Conservation (phyloP, 2,888 invertebrate species). For the Tuberolachnus salignus region DNA sequence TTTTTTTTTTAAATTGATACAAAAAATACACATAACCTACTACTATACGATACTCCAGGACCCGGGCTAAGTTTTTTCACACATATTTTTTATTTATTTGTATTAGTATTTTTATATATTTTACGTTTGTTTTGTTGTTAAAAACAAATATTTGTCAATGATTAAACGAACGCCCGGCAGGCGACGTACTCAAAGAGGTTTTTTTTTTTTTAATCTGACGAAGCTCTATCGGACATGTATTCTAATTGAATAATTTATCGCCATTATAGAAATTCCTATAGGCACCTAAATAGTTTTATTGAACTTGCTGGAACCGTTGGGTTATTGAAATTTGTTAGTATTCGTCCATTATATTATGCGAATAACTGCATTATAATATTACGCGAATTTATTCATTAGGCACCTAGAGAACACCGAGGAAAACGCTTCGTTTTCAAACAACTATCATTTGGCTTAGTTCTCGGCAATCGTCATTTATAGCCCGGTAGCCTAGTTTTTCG, state of each 20-base stretch:
- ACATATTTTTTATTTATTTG: too few relatives aligned
- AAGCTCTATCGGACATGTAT: slow-evolving; percentile 6
- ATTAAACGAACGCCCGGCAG: not conserved
- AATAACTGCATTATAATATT: not conserved
- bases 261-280: slow-evolving; percentile 20
- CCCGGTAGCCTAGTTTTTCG: too few relatives aligned
- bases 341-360: too few relatives aligned
- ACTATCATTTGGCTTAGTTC: not conserved
- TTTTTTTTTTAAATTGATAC: too few relatives aligned
- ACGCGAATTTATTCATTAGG: slow-evolving; percentile 35
- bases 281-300: not conserved
- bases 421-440: slow-evolving; percentile 1
- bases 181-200: not conserved
- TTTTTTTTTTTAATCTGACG: slow-evolving; percentile 5
- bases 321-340: too few relatives aligned
- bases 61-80: too few relatives aligned
- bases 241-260: slow-evolving; percentile 25
- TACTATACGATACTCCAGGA: too few relatives aligned
- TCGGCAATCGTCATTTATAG: not conserved
- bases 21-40: too few relatives aligned
- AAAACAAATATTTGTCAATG: not conserved
- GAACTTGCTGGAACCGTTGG: too few relatives aligned
- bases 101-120: too few relatives aligned
- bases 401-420: too few relatives aligned
- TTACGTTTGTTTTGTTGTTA: too few relatives aligned